Evolutionary conservation across 35 echinoderm and acorn worm genomes (phyloP).

Genomic region (Acanthaster planci): DNA sequence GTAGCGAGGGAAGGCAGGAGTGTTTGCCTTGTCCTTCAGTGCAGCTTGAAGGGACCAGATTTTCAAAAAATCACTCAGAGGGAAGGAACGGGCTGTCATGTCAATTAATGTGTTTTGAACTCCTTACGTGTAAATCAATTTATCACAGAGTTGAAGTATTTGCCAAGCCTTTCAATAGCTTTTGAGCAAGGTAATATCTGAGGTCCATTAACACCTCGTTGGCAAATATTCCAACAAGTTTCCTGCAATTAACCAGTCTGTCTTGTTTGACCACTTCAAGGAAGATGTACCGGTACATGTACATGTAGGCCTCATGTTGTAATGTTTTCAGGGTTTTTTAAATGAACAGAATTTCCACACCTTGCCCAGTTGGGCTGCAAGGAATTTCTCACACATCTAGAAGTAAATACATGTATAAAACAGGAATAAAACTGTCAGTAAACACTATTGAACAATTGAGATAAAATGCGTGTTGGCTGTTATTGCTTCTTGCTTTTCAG

Average conservation of each 20-base stretch:
- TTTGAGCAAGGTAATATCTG: neutral
- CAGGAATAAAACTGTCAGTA: no score
- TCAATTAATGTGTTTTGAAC: constrained; percentile 23
- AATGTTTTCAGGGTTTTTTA: no score
- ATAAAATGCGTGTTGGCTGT: no score
- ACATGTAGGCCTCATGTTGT: no score
- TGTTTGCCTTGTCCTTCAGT: constrained; percentile 11
- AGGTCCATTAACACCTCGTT: constrained; percentile 13
- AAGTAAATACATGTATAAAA: no score
- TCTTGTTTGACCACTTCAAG: neutral
- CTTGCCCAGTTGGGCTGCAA: no score
- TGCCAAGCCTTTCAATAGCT: neutral
- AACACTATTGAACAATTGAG: no score
- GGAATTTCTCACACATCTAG: no score
- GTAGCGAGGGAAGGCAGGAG: neutral
- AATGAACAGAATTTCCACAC: no score
- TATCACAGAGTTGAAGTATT: constrained; percentile 24
- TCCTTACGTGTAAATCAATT: constrained; percentile 4
- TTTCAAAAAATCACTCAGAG: no score
- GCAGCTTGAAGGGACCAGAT: constrained; percentile 8
- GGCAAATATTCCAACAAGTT: neutral
- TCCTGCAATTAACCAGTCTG: neutral
- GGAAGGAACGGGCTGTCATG: neutral
- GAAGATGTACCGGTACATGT: no score
- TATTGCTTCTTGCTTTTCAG: no score